Evolutionary conservation across 2,888 invertebrate genomes (phyloP).

Genomic region (Sesia apiformis): DNA sequence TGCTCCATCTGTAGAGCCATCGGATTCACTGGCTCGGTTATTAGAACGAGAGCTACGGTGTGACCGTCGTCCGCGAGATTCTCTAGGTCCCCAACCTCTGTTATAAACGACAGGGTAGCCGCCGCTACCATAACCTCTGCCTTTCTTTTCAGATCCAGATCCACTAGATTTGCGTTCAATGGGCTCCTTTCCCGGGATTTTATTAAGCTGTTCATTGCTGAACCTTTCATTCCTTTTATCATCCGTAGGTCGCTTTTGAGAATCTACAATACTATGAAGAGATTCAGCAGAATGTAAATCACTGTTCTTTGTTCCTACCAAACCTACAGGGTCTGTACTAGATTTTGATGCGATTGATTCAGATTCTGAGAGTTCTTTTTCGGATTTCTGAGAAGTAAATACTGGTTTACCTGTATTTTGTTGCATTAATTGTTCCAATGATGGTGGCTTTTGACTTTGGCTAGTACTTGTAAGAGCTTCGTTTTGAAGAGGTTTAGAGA

Average conservation of each 20-base stretch:
- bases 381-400: conserved; percentile 41
- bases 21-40: conserved; percentile 79
- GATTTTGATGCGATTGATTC: conserved; percentile 49
- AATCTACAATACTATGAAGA: conserved; percentile 28
- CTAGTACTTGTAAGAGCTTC: conserved; percentile 26
- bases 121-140: conserved; percentile 59
- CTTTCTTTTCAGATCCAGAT: conserved; percentile 68
- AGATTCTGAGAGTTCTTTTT: conserved; percentile 51
- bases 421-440: conserved; percentile 28
- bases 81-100: conserved; percentile 64
- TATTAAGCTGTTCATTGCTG: conserved; percentile 53
- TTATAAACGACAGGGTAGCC: conserved; percentile 61
- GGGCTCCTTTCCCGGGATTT: conserved; percentile 62
- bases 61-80: conserved; percentile 66
- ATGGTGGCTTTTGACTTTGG: conserved; percentile 34
- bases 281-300: conserved; percentile 40
- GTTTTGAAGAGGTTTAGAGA: conserved; percentile 20
- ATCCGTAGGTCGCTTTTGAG: conserved; percentile 38
- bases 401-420: conserved; percentile 32
- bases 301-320: conserved; percentile 26
- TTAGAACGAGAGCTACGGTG: conserved; percentile 63
- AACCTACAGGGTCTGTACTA: conserved; percentile 30
- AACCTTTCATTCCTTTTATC: conserved; percentile 51
- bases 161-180: conserved; percentile 62
- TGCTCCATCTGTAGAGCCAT: conserved; percentile 82